Conservation (phyloP, 2,797 vertebrate genomes). For the Siniperca obscura region DNA sequence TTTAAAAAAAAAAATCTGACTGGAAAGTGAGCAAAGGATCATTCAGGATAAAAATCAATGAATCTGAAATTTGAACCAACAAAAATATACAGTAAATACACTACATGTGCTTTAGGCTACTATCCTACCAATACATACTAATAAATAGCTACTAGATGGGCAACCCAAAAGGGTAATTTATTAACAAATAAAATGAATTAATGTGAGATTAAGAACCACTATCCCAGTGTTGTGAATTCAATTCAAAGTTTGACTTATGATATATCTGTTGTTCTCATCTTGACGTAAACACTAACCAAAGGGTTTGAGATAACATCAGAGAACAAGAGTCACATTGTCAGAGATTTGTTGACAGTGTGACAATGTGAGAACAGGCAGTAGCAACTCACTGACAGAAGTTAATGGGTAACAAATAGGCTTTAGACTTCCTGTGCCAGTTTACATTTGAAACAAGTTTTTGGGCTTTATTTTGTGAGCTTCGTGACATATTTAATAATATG, state of each 20-base stretch:
- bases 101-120: not conserved
- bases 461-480: not conserved
- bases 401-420: slow-evolving; percentile 4
- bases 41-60: not conserved
- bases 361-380: not conserved
- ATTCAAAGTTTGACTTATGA: slow-evolving; percentile 2
- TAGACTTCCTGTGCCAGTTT: not conserved
- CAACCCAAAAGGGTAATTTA: not conserved
- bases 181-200: not conserved
- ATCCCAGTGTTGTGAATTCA: not conserved
- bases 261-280: slow-evolving; percentile 5
- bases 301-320: not conserved
- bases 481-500: not conserved
- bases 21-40: not conserved
- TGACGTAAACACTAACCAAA: slow-evolving; percentile 16
- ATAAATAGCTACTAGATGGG: not conserved
- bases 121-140: not conserved
- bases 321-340: not conserved
- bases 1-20: not conserved
- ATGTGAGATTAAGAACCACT: slow-evolving; percentile 1
- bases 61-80: not conserved
- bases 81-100: not conserved
- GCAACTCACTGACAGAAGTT: slow-evolving; percentile 7
- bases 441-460: not conserved
- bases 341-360: not conserved